Conservation (phyloP, 92 coral and sea anemone genomes). For the Parazoanthus atlanticus region DNA sequence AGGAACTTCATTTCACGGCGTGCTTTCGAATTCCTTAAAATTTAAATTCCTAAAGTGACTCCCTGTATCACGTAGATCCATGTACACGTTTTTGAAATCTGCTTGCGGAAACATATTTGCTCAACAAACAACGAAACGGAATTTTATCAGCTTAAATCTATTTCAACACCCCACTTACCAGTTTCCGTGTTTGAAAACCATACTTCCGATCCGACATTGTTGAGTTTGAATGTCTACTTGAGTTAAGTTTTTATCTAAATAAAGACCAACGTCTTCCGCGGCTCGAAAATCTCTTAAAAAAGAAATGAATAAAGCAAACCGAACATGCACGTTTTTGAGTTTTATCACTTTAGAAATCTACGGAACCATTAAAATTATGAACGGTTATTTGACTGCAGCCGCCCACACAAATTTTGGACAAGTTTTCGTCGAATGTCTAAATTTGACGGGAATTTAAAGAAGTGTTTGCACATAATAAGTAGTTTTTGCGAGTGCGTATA, state of each 20-base stretch:
- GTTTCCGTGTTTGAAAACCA: constrained; percentile 13
- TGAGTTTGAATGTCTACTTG: constrained; percentile 17
- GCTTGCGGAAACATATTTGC: constrained; percentile 8
- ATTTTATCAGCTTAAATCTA: constrained; percentile 29
- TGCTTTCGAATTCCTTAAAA: neutral
- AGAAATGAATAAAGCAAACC: neutral
- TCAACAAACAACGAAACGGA: constrained; percentile 14
- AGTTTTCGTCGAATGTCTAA: neutral
- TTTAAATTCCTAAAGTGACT: neutral
- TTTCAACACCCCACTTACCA: constrained; percentile 42
- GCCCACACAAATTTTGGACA: constrained; percentile 8
- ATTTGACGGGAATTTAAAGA: neutral
- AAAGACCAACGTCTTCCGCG: neutral
- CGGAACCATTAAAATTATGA: constrained; percentile 2
- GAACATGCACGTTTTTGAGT: constrained; percentile 24
- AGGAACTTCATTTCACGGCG: neutral
- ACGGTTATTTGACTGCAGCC: neutral
- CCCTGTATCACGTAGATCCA: neutral
- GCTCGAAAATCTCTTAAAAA: neutral
- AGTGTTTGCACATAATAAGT: neutral
- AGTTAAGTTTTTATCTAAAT: constrained; percentile 27
- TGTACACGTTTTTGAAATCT: constrained; percentile 11
- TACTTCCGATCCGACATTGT: constrained; percentile 32
- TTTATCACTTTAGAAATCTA: constrained; percentile 14
- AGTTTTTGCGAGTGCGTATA: neutral